Percentiles rank a stretch among this genome's conserved stretches.
phyloP scores from a whole-genome alignment of 2,797 vertebrate species.

The Scleropages formosus region DNA sequence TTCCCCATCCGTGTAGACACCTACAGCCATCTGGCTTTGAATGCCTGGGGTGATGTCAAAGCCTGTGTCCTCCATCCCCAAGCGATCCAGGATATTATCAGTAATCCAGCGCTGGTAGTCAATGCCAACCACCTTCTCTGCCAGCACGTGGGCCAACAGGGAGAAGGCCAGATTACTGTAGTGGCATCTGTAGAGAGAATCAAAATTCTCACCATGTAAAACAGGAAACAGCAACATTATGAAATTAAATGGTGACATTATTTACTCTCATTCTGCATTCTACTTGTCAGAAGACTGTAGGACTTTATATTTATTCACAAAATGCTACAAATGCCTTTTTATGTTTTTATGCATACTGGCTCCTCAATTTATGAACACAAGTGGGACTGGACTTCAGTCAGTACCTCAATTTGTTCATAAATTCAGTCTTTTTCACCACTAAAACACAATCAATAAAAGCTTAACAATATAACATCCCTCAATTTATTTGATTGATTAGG shows the following conservation, averaged over 20 bases:
- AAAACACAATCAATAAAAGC: too few species aligned
- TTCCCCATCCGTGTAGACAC: slow-evolving; percentile 81
- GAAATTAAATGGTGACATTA: background rate
- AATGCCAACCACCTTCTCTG: slow-evolving; percentile 68
- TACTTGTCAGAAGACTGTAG: too few species aligned
- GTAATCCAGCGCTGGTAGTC: slow-evolving; percentile 88
- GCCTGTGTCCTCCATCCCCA: slow-evolving; percentile 91
- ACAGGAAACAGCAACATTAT: background rate
- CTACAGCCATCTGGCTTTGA: slow-evolving; percentile 79
- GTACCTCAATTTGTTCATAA: too few species aligned
- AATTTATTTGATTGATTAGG: too few species aligned
- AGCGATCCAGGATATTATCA: slow-evolving; percentile 81
- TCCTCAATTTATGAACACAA: too few species aligned
- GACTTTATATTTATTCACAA: too few species aligned
- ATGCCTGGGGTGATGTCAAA: slow-evolving; percentile 78
- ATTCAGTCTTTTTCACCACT: too few species aligned
- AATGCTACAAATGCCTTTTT: too few species aligned
- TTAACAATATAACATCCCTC: too few species aligned
- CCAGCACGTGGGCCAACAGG: slow-evolving; percentile 84
- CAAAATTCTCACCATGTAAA: background rate
- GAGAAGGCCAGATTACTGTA: slow-evolving; percentile 95
- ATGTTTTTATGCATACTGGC: too few species aligned
- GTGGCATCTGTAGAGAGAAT: slow-evolving; percentile 76
- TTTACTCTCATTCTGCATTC: background rate
- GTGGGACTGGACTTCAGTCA: too few species aligned